A percentile compares a stretch with the other conserved stretches of the same genome.
Evolutionary conservation across 2,113 vertebrate genomes (phyloP).

Genomic region (Festucalex cinctus): DNA sequence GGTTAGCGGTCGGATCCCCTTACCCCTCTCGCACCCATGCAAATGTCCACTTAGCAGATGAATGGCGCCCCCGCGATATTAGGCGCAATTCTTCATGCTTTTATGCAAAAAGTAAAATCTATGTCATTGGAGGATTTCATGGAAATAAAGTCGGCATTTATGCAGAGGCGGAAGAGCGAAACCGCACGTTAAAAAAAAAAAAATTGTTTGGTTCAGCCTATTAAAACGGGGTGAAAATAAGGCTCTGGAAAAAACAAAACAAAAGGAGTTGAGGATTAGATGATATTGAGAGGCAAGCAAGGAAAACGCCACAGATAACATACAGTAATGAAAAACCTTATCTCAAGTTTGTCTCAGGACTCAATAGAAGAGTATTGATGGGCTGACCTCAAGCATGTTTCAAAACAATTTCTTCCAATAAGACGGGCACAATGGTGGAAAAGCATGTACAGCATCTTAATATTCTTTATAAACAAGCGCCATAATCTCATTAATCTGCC

Average conservation of each 20-base stretch:
- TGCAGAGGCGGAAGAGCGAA: constrained; percentile 87
- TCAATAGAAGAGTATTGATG: constrained; percentile 30
- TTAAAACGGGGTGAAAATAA: constrained; percentile 78
- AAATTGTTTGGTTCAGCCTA: constrained; percentile 97
- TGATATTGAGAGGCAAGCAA: constrained; percentile 52
- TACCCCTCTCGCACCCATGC: constrained; percentile 84
- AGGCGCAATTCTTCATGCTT: constrained; percentile 97
- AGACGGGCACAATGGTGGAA: constrained; percentile 5
- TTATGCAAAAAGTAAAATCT: constrained; percentile 99
- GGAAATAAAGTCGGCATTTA: constrained; percentile 98
- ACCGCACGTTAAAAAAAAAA: constrained; percentile 85
- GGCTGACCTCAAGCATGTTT: constrained; percentile 25
- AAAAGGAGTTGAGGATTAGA: constrained; percentile 61
- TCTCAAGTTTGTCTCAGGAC: constrained; percentile 53
- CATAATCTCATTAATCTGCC: constrained; percentile 49
- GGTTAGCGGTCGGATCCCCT: constrained; percentile 79
- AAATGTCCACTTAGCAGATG: constrained; percentile 99
- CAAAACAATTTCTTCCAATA: constrained; percentile 11
- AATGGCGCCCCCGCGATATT: constrained; percentile 92
- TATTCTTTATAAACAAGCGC: constrained; percentile 40
- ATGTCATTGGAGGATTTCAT: constrained; percentile 98
- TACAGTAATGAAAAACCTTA: constrained; percentile 64
- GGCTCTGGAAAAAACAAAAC: constrained; percentile 72
- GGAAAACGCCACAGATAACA: constrained; percentile 53
- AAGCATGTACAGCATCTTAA: constrained; percentile 35